phyloP scores from a whole-genome alignment of 2,113 vertebrate species.

The Lanius ludovicianus region DNA sequence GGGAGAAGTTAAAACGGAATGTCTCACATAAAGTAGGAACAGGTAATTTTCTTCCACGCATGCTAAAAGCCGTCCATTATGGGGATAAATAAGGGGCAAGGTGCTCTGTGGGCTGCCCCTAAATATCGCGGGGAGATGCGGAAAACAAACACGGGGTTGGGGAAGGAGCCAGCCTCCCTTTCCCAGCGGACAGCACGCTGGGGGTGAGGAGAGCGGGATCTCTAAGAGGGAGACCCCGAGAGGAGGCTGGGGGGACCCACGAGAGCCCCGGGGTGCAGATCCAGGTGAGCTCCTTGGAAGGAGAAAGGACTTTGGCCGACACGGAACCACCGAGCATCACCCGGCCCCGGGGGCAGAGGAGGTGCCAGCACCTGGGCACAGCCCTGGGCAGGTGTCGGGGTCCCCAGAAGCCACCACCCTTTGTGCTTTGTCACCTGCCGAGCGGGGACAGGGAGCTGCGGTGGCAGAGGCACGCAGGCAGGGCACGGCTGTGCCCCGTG shows the following conservation, averaged over 20 bases:
- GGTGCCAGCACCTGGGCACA: background rate
- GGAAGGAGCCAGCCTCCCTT: background rate
- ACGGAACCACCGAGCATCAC: background rate
- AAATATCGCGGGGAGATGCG: accelerated
- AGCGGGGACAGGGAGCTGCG: background rate
- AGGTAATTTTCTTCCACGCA: background rate
- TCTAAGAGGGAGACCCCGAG: accelerated
- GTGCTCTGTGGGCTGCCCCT: background rate
- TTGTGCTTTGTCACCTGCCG: background rate
- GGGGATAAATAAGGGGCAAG: background rate
- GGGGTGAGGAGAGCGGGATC: accelerated
- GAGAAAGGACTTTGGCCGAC: background rate
- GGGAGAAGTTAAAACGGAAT: background rate
- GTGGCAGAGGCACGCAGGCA: background rate
- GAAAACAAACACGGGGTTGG: background rate
- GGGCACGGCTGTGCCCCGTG: background rate
- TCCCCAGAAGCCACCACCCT: background rate
- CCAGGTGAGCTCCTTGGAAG: background rate
- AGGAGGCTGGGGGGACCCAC: accelerated
- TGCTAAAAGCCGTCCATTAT: accelerated
- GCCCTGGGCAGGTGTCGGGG: too few species aligned
- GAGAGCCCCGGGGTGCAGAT: background rate
- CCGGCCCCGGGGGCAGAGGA: accelerated
- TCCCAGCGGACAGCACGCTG: background rate
- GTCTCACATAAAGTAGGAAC: background rate